Conservation (phyloP, 1,140 invertebrate genomes). For the Charaxes varanes region DNA sequence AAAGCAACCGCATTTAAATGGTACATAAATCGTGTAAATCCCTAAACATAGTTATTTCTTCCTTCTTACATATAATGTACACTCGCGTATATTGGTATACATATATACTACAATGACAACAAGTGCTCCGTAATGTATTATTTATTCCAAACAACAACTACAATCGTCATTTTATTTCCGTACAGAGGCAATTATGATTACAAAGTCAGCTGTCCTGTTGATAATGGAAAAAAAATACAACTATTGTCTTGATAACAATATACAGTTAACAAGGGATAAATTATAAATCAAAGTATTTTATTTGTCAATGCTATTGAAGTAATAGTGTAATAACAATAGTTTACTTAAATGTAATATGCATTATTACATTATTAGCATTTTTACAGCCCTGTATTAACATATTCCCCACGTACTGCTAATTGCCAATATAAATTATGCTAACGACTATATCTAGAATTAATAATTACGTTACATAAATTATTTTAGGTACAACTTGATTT, state of each 20-base stretch:
- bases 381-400: constrained; percentile 6
- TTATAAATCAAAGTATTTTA: no score
- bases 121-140: constrained; percentile 21
- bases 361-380: constrained; percentile 9
- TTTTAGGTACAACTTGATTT: constrained; percentile 37
- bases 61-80: no score
- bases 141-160: constrained; percentile 56
- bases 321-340: no score
- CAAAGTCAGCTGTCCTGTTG: constrained; percentile 21
- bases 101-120: constrained; percentile 4
- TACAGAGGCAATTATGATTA: constrained; percentile 27
- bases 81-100: no score
- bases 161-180: constrained; percentile 32
- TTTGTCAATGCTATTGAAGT: no score
- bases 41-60: no score
- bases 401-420: constrained; percentile 38
- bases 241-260: no score
- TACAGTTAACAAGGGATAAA: constrained; percentile 1
- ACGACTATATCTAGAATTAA: constrained; percentile 33
- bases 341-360: no score
- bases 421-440: constrained; percentile 51
- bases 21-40: no score
- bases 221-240: no score
- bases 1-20: no score
- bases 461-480: constrained; percentile 52